A percentile compares a stretch with the other conserved stretches of the same genome.
Evolutionary conservation across 2,797 vertebrate species (phyloP).

Genomic region (Lemur catta): DNA sequence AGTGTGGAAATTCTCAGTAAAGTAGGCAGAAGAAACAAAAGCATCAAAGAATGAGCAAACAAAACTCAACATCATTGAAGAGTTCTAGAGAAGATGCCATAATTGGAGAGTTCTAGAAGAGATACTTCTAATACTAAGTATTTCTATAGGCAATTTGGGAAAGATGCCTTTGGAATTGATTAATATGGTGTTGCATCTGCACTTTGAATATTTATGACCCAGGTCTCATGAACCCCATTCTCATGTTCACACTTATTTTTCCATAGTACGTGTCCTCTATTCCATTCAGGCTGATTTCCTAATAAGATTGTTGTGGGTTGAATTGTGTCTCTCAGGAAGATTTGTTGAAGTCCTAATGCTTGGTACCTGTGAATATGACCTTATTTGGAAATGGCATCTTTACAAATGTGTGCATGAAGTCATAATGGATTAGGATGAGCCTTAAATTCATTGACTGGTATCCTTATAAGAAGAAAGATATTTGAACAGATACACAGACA

Average conservation of each 20-base stretch:
- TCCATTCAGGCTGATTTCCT: neutral
- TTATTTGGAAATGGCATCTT: too few species aligned
- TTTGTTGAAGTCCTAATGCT: too few species aligned
- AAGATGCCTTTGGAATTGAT: slow-evolving; percentile 51
- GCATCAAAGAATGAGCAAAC: neutral
- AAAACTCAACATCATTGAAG: neutral
- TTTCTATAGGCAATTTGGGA: slow-evolving; percentile 47
- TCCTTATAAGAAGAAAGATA: neutral
- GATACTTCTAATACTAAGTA: slow-evolving; percentile 4
- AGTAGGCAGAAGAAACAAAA: slow-evolving; percentile 30
- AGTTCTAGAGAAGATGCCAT: neutral
- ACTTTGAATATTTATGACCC: slow-evolving; percentile 45
- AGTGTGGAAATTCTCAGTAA: neutral
- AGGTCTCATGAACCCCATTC: slow-evolving; percentile 3
- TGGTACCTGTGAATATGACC: too few species aligned
- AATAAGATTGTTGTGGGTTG: neutral
- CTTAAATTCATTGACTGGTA: neutral
- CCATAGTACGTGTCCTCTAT: neutral
- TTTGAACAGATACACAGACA: neutral
- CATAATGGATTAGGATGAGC: neutral
- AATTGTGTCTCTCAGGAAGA: too few species aligned
- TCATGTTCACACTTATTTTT: slow-evolving; percentile 33
- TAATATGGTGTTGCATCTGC: slow-evolving; percentile 28
- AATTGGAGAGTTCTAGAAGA: neutral
- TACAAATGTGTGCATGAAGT: neutral